A percentile compares a stretch with the other conserved stretches of the same genome.
Evolutionary conservation across 37 sponge, comb jelly and placozoan genomes (phyloP).

Genomic region (Beroe forskalii): DNA sequence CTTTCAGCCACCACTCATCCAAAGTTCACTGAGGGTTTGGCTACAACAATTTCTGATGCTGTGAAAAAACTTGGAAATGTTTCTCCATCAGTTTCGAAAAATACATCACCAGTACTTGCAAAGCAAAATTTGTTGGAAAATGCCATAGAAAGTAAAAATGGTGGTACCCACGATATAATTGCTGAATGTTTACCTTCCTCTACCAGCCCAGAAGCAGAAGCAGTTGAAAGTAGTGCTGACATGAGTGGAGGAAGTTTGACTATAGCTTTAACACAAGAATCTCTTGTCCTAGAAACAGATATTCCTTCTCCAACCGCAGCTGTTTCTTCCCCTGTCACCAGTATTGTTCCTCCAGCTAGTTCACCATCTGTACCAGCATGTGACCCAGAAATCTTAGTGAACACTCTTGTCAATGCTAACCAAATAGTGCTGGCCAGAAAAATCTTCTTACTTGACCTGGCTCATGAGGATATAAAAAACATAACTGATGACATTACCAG

Average conservation of each 20-base stretch:
- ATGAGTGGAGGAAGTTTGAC: too few species aligned
- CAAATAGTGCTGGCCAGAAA: conserved; percentile 22
- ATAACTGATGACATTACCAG: neutral
- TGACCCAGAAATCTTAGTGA: conserved; percentile 15
- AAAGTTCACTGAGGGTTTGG: neutral
- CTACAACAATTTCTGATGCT: neutral
- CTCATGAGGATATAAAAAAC: neutral
- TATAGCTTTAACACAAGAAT: too few species aligned
- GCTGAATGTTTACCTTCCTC: neutral
- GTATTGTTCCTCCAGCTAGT: neutral
- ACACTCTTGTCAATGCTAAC: conserved; percentile 7
- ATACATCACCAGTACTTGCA: neutral
- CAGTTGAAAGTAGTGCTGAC: neutral
- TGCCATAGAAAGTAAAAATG: too few species aligned
- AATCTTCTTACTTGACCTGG: neutral
- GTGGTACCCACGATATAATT: neutral
- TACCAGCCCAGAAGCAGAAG: neutral
- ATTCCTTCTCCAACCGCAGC: neutral
- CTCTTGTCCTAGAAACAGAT: neutral
- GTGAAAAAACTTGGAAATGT: neutral
- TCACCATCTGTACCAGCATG: neutral
- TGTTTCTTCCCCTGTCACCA: neutral
- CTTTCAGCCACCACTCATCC: neutral
- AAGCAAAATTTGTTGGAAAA: too few species aligned
- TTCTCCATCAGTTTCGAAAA: neutral